Base-by-base conservation (phyloP, 2,113 vertebrate species). In the Paraplagusia blochii region DNA sequence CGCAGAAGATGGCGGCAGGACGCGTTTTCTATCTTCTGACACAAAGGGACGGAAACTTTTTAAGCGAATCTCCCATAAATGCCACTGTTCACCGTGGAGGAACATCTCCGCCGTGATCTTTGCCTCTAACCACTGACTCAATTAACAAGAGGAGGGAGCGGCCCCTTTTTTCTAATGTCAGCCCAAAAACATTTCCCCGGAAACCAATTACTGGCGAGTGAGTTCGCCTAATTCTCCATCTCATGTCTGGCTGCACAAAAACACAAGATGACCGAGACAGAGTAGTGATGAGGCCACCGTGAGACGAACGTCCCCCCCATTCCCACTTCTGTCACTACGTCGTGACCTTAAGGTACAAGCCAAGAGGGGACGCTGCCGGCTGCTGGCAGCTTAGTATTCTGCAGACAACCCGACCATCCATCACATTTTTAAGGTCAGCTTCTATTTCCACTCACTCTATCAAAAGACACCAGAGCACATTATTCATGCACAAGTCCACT, bases 341-440 rank as follows among this genome's bases (percentile, higher is more conserved):
- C 59, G 63, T 90, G 88, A 90, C 87, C 89, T 90, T 88, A 90
- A 90, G 69, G 81, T 78, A 40, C 44, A 79, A 88, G 82, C 76
- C 84, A 81, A 79, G 72, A 72, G 77, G 78, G 77, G 76, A 74
- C 14, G 40, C 53, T 39, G 66, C 40, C 49, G 51, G 48, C 69
- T 65, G 55, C 58, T 8, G 50, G 68, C 63, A 53, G 62, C 67
- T 82, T 87, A 85, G 74, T 79, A 88, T 91, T 86, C 85, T 59
- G 66, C 66, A 58, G 69, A 29, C 77, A 66, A 56, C 56, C 51
- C 57, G 53, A 71, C 77, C 84, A 90, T 90, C 85, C 85, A 85
- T 91, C 89, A 87, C 76, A 77, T 76, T 87, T 81, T 84, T 90
- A 91, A 91, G 90, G 90, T 91, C 88, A 84, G 61, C 68, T 72